Conservation (phyloP, 1,140 invertebrate genomes). For the Cataglyphis hispanica region DNA sequence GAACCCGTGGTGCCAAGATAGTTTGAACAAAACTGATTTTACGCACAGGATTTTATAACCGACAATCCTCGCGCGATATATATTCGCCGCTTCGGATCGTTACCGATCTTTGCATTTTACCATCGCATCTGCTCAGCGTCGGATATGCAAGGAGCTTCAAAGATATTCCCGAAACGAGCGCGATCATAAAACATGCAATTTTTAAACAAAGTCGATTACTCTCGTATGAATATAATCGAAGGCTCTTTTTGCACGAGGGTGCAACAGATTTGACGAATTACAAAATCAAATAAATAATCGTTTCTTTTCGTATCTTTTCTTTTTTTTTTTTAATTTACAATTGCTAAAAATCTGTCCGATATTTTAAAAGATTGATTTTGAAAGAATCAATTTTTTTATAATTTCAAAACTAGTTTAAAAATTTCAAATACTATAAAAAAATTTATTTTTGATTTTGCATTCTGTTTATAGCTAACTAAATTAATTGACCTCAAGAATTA, state of each 20-base stretch:
- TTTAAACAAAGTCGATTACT: slow-evolving; percentile 23
- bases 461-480: background rate
- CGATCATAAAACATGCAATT: slow-evolving; percentile 12
- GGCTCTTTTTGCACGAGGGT: background rate
- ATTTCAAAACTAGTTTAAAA: background rate
- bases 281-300: slow-evolving; percentile 4
- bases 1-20: slow-evolving; percentile 65
- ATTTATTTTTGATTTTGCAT: background rate
- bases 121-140: background rate
- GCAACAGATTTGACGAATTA: background rate
- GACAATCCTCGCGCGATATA: slow-evolving; percentile 24
- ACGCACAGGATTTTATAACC: slow-evolving; percentile 66
- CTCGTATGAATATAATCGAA: slow-evolving; percentile 8
- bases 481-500: background rate
- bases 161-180: slow-evolving; percentile 16
- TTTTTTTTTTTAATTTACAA: background rate
- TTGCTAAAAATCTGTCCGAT: background rate
- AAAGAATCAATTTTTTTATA: background rate
- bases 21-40: slow-evolving; percentile 63
- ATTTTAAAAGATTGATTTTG: background rate
- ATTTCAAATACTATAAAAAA: background rate
- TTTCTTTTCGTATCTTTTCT: background rate
- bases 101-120: slow-evolving; percentile 67
- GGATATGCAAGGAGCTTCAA: background rate
- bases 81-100: slow-evolving; percentile 63